Conservation (phyloP, 2,113 vertebrate species). For the Cettia cetti region DNA sequence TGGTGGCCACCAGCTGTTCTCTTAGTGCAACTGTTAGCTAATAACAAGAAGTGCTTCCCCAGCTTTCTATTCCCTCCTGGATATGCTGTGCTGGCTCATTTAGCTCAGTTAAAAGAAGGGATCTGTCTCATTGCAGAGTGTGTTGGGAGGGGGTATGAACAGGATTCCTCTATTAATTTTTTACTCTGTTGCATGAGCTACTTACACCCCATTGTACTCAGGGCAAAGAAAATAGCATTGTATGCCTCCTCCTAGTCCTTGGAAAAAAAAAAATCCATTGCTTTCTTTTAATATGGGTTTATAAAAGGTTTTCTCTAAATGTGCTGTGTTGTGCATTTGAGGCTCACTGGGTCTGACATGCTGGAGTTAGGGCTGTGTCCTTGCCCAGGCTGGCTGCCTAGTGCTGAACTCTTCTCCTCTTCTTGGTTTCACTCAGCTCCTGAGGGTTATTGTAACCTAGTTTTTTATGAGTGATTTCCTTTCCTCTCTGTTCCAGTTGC, state of each 20-base stretch:
- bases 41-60: background rate
- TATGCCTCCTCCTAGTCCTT: background rate
- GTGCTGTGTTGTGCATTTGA: background rate
- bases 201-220: background rate
- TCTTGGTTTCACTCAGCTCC: slow-evolving; percentile 20
- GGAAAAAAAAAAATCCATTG: background rate
- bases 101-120: background rate
- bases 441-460: slow-evolving; percentile 55
- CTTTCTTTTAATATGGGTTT: background rate
- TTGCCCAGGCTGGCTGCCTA: background rate
- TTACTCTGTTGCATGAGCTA: background rate
- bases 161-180: background rate
- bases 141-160: background rate
- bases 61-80: background rate
- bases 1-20: background rate
- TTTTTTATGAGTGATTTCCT: background rate
- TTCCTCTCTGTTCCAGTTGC: background rate
- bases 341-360: background rate
- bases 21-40: background rate
- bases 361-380: background rate
- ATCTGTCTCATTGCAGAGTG: background rate
- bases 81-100: background rate
- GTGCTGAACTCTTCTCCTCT: slow-evolving; percentile 33
- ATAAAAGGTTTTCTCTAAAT: background rate
- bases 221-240: background rate